Conservation (phyloP, 1,140 invertebrate species). For the Dendroctonus ponderosae region DNA sequence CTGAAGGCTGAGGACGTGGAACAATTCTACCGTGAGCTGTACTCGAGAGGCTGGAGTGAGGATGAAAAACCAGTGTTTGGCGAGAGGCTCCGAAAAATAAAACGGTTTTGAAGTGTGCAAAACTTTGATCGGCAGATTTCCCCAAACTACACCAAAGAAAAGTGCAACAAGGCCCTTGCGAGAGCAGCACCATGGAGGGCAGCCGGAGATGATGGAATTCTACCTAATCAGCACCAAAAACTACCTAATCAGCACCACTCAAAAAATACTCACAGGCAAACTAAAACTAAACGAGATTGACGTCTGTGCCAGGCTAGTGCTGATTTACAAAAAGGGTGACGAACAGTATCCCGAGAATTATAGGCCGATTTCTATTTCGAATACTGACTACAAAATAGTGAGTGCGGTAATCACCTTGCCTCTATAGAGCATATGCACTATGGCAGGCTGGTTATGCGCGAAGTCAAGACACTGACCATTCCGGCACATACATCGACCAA, state of each 20-base stretch:
- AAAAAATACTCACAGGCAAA: constrained; percentile 12
- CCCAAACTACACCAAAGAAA: constrained; percentile 4
- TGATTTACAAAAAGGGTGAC: too few species aligned
- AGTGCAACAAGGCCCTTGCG: not conserved
- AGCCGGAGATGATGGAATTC: constrained; percentile 28
- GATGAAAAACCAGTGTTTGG: constrained; percentile 6
- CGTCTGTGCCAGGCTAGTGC: constrained; percentile 12
- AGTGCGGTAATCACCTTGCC: constrained; percentile 26
- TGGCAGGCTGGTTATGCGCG: too few species aligned
- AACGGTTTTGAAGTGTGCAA: constrained; percentile 1
- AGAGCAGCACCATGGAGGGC: constrained; percentile 22
- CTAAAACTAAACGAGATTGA: constrained; percentile 13
- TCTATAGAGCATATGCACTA: too few species aligned
- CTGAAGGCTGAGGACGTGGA: constrained; percentile 1
- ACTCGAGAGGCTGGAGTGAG: constrained; percentile 2
- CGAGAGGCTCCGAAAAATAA: constrained; percentile 7
- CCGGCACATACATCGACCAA: too few species aligned
- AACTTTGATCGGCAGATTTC: constrained; percentile 8
- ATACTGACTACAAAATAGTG: constrained; percentile 37
- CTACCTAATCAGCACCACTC: constrained; percentile 12
- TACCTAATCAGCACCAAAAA: constrained; percentile 20
- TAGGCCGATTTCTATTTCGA: too few species aligned
- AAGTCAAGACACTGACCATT: too few species aligned
- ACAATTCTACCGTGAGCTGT: constrained; percentile 1
- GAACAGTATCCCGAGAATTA: too few species aligned